These are phyloP conservation scores for Nannoperca obscura DNA, from an alignment of 2,797 vertebrate genomes.

Conservation along the genomic window DNA sequence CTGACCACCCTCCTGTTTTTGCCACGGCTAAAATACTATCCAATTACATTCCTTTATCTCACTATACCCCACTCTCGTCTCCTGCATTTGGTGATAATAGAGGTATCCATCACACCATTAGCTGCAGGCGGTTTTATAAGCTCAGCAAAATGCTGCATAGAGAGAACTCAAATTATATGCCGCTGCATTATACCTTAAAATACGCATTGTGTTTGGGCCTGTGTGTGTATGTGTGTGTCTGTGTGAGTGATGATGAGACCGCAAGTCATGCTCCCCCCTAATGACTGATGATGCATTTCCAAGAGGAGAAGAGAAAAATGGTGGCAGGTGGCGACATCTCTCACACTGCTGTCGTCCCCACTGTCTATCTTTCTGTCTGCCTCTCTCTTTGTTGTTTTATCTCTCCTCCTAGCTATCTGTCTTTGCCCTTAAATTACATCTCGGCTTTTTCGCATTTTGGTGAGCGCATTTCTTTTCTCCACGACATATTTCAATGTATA, in stretches of 20 bases:
- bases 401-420: conserved; percentile 54
- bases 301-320: conserved; percentile 78
- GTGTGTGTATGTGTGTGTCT: conserved; percentile 44
- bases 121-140: conserved; percentile 80
- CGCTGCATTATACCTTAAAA: conserved; percentile 78
- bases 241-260: conserved; percentile 77
- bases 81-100: conserved; percentile 78
- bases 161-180: conserved; percentile 78
- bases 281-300: conserved; percentile 85
- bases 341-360: conserved; percentile 68
- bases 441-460: conserved; percentile 42
- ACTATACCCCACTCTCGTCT: conserved; percentile 68
- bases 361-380: conserved; percentile 73
- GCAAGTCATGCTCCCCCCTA: conserved; percentile 70
- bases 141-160: conserved; percentile 80
- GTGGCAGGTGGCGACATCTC: conserved; percentile 79
- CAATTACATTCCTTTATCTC: conserved; percentile 82
- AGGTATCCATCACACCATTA: conserved; percentile 86
- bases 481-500: conserved; percentile 17
- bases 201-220: conserved; percentile 69
- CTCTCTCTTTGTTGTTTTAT: conserved; percentile 70
- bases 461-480: conserved; percentile 1
- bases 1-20: conserved; percentile 66
- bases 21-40: conserved; percentile 78
- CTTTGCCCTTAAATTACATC: conserved; percentile 64